Base-by-base conservation (phyloP, 2,797 vertebrate species). In the Myiotriccus ornatus region DNA sequence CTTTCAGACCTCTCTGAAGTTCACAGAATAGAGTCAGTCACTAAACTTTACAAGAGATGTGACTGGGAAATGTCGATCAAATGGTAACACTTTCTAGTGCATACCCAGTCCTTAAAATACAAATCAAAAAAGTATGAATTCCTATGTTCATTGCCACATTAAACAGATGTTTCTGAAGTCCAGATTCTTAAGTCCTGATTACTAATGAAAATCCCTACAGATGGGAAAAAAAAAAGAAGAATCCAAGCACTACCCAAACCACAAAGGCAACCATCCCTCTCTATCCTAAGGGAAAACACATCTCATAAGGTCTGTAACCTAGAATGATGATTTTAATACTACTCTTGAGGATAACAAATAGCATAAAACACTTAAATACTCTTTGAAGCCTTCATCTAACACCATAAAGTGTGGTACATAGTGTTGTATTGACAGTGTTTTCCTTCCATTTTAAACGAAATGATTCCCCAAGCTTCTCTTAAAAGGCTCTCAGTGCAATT, bases 371-470 rank as follows among this genome's bases (percentile, higher is more conserved):
- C 47, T 92, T 91, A 80, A 92, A 86, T 75, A 76, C 21, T 18
- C 9, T 57, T 77, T 53, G 70, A 87, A 90, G 34, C 44, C 25
- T 71, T 83, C 35, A 80, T 50, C 47, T 70, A 90, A 77, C 37
- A 39, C 13, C 24, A 69, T 63, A 14, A 87, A 79, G 47, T 19
- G 22, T 19, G 77, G 25, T 7, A 55, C 27, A 63, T 10, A 55
- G 34, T 39, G 30, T 27, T 73, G 41, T 34, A 80, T 6, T 14
- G 1, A 76, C 43, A 85, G 41, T 57, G 34, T 79, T 95, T 95
- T 77, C 73, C 60, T 71, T 89, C 78, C 47, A 55, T 90, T 93
- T 94, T 52, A 82, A 92, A 71, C 37, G 71, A 62, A 78, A 90
- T 75, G 3, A 81, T 84, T 80, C 50, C 89, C 63, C 41, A 65